Percentiles rank a stretch among this genome's conserved stretches.
phyloP scores from a whole-genome alignment of 37 sponge, comb jelly and placozoan species.

The Crambe crambe region DNA sequence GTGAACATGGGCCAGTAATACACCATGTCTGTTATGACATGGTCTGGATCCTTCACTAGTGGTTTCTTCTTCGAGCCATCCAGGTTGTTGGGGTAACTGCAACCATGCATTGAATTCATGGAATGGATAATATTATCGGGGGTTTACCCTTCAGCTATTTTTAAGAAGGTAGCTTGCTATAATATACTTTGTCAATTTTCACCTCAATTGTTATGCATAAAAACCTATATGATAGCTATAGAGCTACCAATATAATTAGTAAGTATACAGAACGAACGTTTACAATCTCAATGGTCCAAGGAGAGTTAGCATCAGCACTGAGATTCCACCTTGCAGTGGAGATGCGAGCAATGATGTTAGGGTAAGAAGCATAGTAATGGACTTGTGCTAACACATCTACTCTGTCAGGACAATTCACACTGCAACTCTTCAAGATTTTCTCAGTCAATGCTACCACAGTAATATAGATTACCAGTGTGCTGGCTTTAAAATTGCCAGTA shows the following conservation, averaged over 20 bases:
- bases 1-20: conserved; percentile 44
- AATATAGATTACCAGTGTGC: not conserved
- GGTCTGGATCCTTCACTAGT: conserved; percentile 7
- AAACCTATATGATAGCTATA: too few relatives aligned
- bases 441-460: not conserved
- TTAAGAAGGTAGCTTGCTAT: too few relatives aligned
- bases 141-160: too few relatives aligned
- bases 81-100: conserved; percentile 23
- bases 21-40: conserved; percentile 22
- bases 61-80: conserved; percentile 1
- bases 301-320: too few relatives aligned
- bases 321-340: conserved; percentile 13
- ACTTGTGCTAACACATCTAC: conserved; percentile 29
- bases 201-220: too few relatives aligned
- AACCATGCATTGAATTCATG: too few relatives aligned
- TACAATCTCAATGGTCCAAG: too few relatives aligned
- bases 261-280: too few relatives aligned
- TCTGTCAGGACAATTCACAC: not conserved
- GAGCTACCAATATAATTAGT: too few relatives aligned
- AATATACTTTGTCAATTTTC: too few relatives aligned
- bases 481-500: too few relatives aligned
- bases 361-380: conserved; percentile 3
- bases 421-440: not conserved
- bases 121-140: too few relatives aligned
- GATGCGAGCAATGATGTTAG: not conserved